Evolutionary conservation across 2,888 invertebrate species (phyloP).

Genomic region (Dryococelus australis): DNA sequence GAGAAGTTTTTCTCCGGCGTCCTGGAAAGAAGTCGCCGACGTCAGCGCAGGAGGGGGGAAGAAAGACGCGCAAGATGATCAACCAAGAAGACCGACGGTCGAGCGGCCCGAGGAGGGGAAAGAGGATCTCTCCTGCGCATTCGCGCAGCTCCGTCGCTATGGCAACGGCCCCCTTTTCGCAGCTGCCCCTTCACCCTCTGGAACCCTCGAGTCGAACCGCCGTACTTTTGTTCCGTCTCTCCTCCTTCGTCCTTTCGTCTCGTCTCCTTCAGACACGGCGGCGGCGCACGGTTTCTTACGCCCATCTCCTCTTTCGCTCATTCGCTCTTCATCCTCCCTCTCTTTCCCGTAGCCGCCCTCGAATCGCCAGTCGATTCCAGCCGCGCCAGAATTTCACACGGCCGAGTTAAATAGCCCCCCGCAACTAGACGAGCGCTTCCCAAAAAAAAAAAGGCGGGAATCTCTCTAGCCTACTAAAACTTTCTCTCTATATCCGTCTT

Average conservation of each 20-base stretch:
- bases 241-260: neutral
- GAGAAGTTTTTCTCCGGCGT: neutral
- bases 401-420: neutral
- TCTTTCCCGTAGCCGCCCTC: neutral
- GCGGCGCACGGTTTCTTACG: neutral
- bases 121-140: neutral
- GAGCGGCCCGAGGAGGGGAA: neutral
- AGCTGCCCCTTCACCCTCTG: neutral
- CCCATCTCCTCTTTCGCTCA: neutral
- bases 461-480: neutral
- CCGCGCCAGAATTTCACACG: neutral
- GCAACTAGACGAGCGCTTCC: neutral
- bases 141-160: neutral
- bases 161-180: neutral
- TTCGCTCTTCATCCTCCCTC: neutral
- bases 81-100: neutral
- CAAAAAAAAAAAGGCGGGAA: neutral
- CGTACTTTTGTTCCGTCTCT: neutral
- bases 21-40: neutral
- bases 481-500: neutral
- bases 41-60: neutral
- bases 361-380: neutral
- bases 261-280: neutral
- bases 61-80: constrained; percentile 10
- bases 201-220: too few species aligned